A percentile compares a stretch with the other conserved stretches of the same genome.
phyloP scores from a whole-genome alignment of 2,797 vertebrate genomes.

The Tapirus indicus region DNA sequence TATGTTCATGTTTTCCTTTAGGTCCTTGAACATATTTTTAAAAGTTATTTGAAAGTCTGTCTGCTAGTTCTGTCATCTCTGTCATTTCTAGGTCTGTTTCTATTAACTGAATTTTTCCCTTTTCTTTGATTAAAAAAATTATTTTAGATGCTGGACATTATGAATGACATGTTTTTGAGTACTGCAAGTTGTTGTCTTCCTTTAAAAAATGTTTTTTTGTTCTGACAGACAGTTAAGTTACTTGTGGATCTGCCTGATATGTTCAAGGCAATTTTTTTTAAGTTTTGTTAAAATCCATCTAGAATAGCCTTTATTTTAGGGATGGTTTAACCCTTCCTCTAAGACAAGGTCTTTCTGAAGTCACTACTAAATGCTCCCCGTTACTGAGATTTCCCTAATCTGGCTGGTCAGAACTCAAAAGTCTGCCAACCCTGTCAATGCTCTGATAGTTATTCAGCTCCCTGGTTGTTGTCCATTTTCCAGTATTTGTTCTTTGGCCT shows the following conservation, averaged over 20 bases:
- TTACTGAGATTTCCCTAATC: background rate
- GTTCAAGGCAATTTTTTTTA: background rate
- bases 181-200: background rate
- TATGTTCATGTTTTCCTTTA: background rate
- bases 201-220: background rate
- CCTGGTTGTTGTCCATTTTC: background rate
- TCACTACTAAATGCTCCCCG: background rate
- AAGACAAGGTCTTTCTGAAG: background rate
- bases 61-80: background rate
- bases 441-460: background rate
- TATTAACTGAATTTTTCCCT: background rate
- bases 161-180: background rate
- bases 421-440: background rate
- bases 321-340: background rate
- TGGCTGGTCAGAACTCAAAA: background rate
- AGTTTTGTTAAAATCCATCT: background rate
- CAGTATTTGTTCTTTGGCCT: background rate
- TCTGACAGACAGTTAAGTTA: background rate
- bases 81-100: background rate
- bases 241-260: background rate
- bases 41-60: background rate
- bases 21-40: background rate
- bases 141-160: background rate
- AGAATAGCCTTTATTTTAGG: background rate
- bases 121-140: background rate